phyloP scores from a whole-genome alignment of 2,888 invertebrate species.

The Melanostoma scalare region DNA sequence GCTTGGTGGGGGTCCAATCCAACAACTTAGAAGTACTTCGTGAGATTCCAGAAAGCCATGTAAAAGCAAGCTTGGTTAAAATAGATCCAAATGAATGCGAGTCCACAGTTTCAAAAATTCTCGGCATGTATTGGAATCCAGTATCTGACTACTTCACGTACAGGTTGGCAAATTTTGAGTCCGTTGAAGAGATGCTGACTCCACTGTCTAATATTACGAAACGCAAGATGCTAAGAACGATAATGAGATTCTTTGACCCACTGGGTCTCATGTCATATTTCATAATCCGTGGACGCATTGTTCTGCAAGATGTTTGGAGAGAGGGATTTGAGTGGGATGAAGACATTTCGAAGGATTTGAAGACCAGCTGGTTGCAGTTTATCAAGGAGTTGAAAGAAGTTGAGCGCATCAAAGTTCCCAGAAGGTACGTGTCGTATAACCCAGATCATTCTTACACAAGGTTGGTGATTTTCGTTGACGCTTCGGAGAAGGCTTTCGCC shows the following conservation, averaged over 20 bases:
- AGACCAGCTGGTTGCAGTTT: neutral
- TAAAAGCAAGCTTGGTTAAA: neutral
- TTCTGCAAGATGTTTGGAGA: slow-evolving; percentile 15
- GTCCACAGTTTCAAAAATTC: neutral
- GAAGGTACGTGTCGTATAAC: slow-evolving; percentile 2
- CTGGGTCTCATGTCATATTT: slow-evolving; percentile 7
- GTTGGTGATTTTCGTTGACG: neutral
- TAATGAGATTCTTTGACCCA: neutral
- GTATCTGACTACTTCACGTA: neutral
- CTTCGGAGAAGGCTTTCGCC: slow-evolving; percentile 16
- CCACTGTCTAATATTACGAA: neutral
- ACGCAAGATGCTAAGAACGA: neutral
- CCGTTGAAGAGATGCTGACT: neutral
- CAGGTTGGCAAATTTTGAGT: neutral
- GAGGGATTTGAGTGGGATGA: slow-evolving; percentile 18
- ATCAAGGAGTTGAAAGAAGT: slow-evolving; percentile 3
- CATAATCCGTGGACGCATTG: slow-evolving; percentile 15
- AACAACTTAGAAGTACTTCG: neutral
- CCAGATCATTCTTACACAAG: slow-evolving; percentile 1
- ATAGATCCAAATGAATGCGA: neutral
- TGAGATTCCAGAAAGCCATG: neutral
- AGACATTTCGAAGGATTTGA: neutral
- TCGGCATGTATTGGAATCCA: neutral
- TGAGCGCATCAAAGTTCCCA: neutral
- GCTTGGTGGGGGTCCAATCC: neutral